Evolutionary conservation across 2,113 vertebrate genomes (phyloP).

Genomic region (Phylloscopus whistleri): DNA sequence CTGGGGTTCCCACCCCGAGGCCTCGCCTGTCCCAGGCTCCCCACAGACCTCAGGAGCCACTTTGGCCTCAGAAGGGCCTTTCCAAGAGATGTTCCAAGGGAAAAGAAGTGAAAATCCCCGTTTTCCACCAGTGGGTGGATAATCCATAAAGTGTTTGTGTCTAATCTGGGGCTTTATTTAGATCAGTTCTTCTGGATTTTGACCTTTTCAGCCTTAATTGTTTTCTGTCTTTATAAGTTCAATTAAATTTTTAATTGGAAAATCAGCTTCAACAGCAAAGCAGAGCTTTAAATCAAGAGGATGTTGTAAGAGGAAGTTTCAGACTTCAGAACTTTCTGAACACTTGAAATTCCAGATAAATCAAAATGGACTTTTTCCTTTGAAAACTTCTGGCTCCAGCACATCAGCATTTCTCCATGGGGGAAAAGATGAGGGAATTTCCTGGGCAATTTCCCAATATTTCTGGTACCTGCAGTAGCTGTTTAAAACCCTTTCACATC

Average conservation of each 20-base stretch:
- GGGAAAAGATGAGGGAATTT: not conserved
- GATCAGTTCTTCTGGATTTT: not conserved
- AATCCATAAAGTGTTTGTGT: not conserved
- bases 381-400: not conserved
- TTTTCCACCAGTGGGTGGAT: not conserved
- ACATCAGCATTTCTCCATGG: not conserved
- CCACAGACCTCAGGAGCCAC: not conserved
- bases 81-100: not conserved
- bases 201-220: not conserved
- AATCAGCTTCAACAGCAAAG: not conserved
- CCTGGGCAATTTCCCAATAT: not conserved
- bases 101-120: not conserved
- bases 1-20: not conserved
- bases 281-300: not conserved
- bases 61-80: not conserved
- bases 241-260: not conserved
- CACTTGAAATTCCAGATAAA: not conserved
- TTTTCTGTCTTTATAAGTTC: not conserved
- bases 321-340: not conserved
- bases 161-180: not conserved
- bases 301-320: not conserved
- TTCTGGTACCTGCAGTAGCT: constrained; percentile 43
- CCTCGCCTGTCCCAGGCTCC: not conserved
- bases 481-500: constrained; percentile 29
- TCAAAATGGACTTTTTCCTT: not conserved